These are phyloP conservation scores for Diplolepis rosae DNA, from an alignment of 2,888 invertebrate species.

Conservation along the genomic window DNA sequence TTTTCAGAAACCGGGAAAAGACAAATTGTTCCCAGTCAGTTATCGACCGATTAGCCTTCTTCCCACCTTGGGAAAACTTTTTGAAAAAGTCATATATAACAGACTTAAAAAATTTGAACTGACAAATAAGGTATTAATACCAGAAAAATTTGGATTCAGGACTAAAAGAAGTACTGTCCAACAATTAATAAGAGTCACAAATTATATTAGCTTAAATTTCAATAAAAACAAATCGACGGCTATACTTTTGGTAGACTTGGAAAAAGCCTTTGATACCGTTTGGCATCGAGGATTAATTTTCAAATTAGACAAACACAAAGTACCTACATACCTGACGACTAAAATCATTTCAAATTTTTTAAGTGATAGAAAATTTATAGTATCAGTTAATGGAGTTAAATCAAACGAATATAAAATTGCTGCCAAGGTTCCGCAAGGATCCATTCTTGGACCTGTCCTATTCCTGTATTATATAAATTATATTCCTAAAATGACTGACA, in stretches of 20 bases:
- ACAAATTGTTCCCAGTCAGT: constrained; percentile 3
- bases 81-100: constrained; percentile 4
- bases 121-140: not conserved
- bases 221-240: constrained; percentile 25
- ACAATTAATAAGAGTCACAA: constrained; percentile 10
- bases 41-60: constrained; percentile 42
- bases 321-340: not conserved
- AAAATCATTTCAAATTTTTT: not conserved
- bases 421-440: no score
- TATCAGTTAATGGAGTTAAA: not conserved
- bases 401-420: not conserved
- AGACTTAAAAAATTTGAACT: not conserved
- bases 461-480: not conserved
- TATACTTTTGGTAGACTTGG: not conserved
- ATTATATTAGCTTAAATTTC: not conserved
- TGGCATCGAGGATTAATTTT: constrained; percentile 3
- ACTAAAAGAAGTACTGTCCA: not conserved
- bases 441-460: not conserved
- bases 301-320: not conserved
- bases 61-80: not conserved
- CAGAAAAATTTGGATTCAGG: constrained; percentile 9
- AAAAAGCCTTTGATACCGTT: constrained; percentile 11
- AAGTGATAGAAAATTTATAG: not conserved
- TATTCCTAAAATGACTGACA: no score
- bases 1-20: constrained; percentile 39